Evolutionary conservation across 2,113 vertebrate species (phyloP).

Genomic region (Symphodus melops): DNA sequence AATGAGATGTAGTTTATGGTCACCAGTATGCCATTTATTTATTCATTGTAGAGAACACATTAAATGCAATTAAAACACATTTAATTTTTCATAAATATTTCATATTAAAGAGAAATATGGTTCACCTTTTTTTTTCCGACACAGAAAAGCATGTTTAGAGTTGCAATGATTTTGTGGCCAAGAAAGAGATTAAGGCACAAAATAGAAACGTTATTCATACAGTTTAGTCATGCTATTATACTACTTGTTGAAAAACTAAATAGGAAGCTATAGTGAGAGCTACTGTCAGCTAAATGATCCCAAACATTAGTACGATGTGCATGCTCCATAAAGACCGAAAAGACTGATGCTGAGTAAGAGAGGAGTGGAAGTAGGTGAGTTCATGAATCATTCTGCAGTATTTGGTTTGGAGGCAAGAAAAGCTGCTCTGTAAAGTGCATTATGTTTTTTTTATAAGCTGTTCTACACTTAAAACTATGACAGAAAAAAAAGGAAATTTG

Average conservation of each 20-base stretch:
- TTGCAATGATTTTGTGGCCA: conserved; percentile 80
- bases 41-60: conserved; percentile 84
- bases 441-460: conserved; percentile 47
- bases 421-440: conserved; percentile 77
- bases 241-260: conserved; percentile 78
- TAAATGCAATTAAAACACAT: conserved; percentile 85
- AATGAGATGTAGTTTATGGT: conserved; percentile 72
- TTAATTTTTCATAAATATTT: conserved; percentile 86
- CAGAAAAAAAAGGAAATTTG: conserved; percentile 49
- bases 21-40: conserved; percentile 87
- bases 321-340: conserved; percentile 78
- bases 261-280: conserved; percentile 79
- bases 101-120: conserved; percentile 82
- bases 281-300: conserved; percentile 82
- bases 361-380: conserved; percentile 7
- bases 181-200: conserved; percentile 93
- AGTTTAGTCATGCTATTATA: conserved; percentile 87
- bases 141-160: conserved; percentile 72
- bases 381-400: conserved; percentile 50
- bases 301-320: conserved; percentile 74
- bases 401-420: conserved; percentile 73
- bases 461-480: conserved; percentile 30
- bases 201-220: conserved; percentile 78
- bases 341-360: conserved; percentile 40
- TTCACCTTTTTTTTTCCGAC: conserved; percentile 83